Conservation (phyloP, 2,797 vertebrate species). For the Spondyliosoma cantharus region DNA sequence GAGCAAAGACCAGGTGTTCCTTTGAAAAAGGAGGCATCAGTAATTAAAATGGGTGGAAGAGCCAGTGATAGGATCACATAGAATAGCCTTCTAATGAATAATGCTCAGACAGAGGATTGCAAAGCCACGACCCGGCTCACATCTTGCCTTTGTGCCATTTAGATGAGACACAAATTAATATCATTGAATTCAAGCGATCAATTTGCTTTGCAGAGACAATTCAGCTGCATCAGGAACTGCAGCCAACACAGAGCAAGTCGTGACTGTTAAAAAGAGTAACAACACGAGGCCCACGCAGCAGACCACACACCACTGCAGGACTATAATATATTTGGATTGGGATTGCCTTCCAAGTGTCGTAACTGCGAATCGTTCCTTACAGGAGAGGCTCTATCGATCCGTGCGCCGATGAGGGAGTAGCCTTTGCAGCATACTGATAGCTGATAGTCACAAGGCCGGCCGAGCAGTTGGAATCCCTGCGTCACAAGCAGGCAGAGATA, state of each 20-base stretch:
- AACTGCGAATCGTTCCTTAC: conserved; percentile 45
- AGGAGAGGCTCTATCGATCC: conserved; percentile 54
- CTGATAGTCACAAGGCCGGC: conserved; percentile 15
- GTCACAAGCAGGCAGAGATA: conserved; percentile 3
- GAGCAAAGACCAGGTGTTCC: conserved; percentile 45
- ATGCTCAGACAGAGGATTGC: conserved; percentile 1
- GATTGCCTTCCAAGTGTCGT: conserved; percentile 59
- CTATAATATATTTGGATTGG: conserved; percentile 50
- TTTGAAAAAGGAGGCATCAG: conserved; percentile 39
- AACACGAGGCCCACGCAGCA: conserved; percentile 60
- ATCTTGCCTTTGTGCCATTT: conserved; percentile 25
- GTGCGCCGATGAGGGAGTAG: conserved; percentile 18
- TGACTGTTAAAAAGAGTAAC: conserved; percentile 67
- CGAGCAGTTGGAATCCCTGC: conserved; percentile 14
- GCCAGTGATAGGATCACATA: conserved; percentile 18
- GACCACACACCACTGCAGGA: conserved; percentile 62
- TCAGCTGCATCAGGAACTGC: conserved; percentile 41
- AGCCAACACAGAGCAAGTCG: conserved; percentile 50
- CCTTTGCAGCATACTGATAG: conserved; percentile 37
- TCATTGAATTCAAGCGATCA: background rate
- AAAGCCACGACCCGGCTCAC: conserved; percentile 13
- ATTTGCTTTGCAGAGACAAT: conserved; percentile 23
- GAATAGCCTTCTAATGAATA: conserved; percentile 41
- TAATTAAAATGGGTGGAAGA: conserved; percentile 33
- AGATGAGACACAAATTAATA: conserved; percentile 36